Base-by-base conservation (phyloP, 2,797 vertebrate species). In the Distichodus sexfasciatus region DNA sequence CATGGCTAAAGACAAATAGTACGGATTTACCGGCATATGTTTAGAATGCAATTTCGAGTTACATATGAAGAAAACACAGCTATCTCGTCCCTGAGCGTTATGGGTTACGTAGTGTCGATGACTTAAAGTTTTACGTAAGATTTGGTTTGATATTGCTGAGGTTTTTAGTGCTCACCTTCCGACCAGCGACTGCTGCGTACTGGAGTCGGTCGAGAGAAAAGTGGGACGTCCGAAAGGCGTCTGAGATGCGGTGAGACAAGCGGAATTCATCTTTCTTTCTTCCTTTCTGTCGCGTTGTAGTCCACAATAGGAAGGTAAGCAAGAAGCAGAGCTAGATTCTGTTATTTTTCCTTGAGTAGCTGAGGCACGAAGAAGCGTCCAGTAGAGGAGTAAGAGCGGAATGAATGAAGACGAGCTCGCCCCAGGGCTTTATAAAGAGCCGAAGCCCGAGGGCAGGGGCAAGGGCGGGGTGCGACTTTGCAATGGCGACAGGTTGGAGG, bases 181-280 rank as follows among this genome's bases (percentile, higher is more conserved):
- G 50, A 53, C 47, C 10, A 66, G 33, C 47, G 69, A 23, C 46
- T 73, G 79, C 12, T 71, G 72, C 43, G 68, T 44, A 28, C 67
- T 46, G 40, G 72, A 46, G 66, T 41, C 59, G 53, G 28, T 72
- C 59, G 69, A 74, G 15, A 77, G 28, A n/a, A 78, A 58, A 38
- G 58, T 48, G 11, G 57, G 66, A 15, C 23, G 69, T 0, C 71
- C 48, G 43, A 75, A 74, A 57, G 76, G 54, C 24, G 77, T 53
- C 72, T 73, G 83, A 23, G 69, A 15, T 1, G 69, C 70, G 7
- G 72, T n/a, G 29, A 85, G 6, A 43, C 80, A 82, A 1, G 76
- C 66, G 10, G 85, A 82, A 67, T 81, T 83, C 88, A 89, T 89
- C 19, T 50, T 66, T 66, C 10, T 40, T 19, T 9, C 28, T 46